Evolutionary conservation across 2,113 vertebrate species (phyloP).

Genomic region (Nettapus auritus): DNA sequence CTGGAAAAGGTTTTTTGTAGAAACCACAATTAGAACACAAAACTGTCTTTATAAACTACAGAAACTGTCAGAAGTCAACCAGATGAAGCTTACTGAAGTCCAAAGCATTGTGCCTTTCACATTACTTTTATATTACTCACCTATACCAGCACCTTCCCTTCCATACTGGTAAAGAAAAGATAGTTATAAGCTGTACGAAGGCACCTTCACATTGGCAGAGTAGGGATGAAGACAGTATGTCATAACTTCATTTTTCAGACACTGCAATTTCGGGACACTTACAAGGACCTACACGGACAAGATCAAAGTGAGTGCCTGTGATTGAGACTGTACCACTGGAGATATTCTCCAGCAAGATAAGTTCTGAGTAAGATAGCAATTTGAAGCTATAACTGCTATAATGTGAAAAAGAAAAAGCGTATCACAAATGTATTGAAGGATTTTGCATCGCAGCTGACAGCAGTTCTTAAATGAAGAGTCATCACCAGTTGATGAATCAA

Average conservation of each 20-base stretch:
- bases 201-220: neutral
- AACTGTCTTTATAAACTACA: neutral
- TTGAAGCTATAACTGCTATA: neutral
- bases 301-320: neutral
- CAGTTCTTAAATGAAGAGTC: neutral
- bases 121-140: neutral
- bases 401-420: neutral
- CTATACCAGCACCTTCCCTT: neutral
- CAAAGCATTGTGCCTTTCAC: neutral
- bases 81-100: neutral
- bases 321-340: neutral
- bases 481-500: neutral
- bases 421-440: neutral
- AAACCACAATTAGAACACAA: neutral
- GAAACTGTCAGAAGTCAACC: neutral
- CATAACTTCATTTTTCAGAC: neutral
- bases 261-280: neutral
- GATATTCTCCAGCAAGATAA: neutral
- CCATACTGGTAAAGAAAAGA: neutral
- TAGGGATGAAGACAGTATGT: neutral
- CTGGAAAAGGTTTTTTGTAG: neutral
- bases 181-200: neutral
- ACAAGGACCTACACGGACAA: neutral
- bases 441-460: neutral
- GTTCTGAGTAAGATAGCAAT: neutral